Percentiles rank a stretch among this genome's conserved stretches.
phyloP scores from a whole-genome alignment of 2,113 vertebrate genomes.

The Sapajus apella region DNA sequence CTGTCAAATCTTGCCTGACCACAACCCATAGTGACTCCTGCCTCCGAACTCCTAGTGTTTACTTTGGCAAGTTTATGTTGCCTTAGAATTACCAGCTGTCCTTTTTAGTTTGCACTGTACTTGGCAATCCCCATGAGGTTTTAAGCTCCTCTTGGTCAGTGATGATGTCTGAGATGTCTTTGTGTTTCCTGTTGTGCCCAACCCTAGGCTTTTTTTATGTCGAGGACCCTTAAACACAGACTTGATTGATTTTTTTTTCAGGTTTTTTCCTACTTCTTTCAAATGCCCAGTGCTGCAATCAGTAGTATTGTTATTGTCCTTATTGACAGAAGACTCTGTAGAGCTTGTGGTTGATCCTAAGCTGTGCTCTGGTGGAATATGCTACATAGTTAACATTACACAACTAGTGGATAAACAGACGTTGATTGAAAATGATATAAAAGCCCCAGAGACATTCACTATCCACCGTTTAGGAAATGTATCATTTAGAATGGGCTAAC shows the following conservation, averaged over 20 bases:
- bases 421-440: neutral
- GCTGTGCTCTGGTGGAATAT: neutral
- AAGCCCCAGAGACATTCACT: neutral
- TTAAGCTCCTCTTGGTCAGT: neutral
- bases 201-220: neutral
- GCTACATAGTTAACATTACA: neutral
- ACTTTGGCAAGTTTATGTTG: neutral
- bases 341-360: neutral
- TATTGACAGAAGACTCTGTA: neutral
- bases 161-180: neutral
- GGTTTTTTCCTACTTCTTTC: neutral
- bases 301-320: neutral
- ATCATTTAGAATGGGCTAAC: constrained; percentile 23
- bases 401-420: neutral
- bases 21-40: neutral
- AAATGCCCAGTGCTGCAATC: neutral
- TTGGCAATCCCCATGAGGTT: neutral
- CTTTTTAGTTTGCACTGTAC: neutral
- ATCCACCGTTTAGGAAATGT: constrained; percentile 6
- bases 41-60: neutral
- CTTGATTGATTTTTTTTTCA: neutral
- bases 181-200: neutral
- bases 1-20: neutral
- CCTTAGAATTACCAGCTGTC: neutral
- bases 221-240: neutral